phyloP scores from a whole-genome alignment of 2,797 vertebrate species.

The Centroberyx gerrardi region DNA sequence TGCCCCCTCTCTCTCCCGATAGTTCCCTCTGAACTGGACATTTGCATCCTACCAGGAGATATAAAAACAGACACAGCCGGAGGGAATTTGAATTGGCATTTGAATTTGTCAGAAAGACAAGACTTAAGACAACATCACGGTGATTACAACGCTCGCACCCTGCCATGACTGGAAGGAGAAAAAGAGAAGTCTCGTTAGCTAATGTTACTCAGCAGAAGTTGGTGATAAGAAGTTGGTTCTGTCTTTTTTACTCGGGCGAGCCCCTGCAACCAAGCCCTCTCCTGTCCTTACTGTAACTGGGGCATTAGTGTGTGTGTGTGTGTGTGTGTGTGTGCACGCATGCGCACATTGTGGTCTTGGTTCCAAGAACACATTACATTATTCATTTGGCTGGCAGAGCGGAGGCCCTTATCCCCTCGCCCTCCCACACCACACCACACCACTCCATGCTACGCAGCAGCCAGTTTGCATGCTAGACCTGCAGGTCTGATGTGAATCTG shows the following conservation, averaged over 20 bases:
- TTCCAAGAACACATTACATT: conserved; percentile 85
- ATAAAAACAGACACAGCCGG: conserved; percentile 68
- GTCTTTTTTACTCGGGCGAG: conserved; percentile 38
- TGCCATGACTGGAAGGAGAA: conserved; percentile 4
- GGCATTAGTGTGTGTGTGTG: conserved; percentile 60
- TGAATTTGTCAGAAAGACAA: conserved; percentile 77
- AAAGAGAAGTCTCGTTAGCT: conserved; percentile 18
- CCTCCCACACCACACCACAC: conserved; percentile 75
- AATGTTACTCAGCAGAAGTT: conserved; percentile 35
- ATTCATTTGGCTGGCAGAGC: conserved; percentile 83
- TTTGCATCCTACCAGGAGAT: conserved; percentile 81
- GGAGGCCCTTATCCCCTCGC: conserved; percentile 77
- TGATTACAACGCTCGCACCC: conserved; percentile 36
- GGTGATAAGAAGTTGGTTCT: conserved; percentile 30
- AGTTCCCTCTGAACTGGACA: conserved; percentile 53
- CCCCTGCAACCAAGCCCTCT: conserved; percentile 44
- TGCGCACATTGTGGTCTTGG: conserved; percentile 75
- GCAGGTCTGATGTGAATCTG: conserved; percentile 58
- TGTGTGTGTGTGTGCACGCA: conserved; percentile 50
- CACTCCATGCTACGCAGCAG: conserved; percentile 63
- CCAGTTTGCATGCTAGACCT: conserved; percentile 76
- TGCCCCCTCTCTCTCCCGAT: conserved; percentile 39
- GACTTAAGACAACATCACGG: conserved; percentile 56
- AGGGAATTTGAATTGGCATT: conserved; percentile 81
- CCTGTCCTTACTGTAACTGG: conserved; percentile 72